Evolutionary conservation across 2,113 vertebrate genomes (phyloP).

Genomic region (Myrmophylax atrothorax): DNA sequence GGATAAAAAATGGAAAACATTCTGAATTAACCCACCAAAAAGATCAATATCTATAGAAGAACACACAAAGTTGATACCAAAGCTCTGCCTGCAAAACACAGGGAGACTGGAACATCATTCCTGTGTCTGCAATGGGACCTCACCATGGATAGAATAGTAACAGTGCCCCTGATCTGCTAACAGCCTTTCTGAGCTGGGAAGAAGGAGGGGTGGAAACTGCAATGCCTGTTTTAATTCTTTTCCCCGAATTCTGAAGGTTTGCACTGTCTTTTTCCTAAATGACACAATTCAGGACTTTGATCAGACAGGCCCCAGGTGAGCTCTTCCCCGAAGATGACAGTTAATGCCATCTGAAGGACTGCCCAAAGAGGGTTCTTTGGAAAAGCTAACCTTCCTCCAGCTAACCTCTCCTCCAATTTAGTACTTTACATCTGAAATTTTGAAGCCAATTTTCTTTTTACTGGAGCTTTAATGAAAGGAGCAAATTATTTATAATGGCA

Average conservation of each 20-base stretch:
- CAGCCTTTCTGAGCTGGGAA: neutral
- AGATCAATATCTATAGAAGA: neutral
- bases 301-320: neutral
- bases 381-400: slow-evolving; percentile 4
- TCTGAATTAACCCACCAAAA: neutral
- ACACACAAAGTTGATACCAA: neutral
- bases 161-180: neutral
- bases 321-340: neutral
- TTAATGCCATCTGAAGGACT: neutral
- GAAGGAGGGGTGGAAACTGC: neutral
- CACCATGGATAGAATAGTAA: fast-evolving
- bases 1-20: neutral
- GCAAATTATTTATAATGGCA: slow-evolving; percentile 29
- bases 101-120: fast-evolving
- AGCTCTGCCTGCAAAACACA: neutral
- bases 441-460: slow-evolving; percentile 31
- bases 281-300: neutral
- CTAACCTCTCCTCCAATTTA: slow-evolving; percentile 27
- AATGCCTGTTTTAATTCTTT: neutral
- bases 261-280: neutral
- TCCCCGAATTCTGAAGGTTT: neutral
- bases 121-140: neutral
- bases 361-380: neutral
- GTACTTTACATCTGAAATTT: slow-evolving; percentile 21
- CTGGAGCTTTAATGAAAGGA: slow-evolving; percentile 30